These are phyloP conservation scores for Hermodice carunculata DNA, from an alignment of 2,888 invertebrate genomes.

Conservation along the genomic window DNA sequence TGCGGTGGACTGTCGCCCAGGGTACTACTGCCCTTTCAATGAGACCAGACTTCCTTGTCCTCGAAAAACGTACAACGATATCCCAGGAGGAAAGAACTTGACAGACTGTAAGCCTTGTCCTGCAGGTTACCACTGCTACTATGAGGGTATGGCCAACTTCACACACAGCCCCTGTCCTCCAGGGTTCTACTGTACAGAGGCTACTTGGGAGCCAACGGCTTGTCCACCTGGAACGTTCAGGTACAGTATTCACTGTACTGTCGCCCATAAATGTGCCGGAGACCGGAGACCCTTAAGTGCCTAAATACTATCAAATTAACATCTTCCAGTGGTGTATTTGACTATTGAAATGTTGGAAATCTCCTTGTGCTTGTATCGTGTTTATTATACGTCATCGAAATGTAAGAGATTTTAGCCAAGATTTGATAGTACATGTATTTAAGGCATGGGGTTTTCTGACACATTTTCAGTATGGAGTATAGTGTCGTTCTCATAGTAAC, in stretches of 20 bases:
- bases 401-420: too few relatives aligned
- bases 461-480: too few relatives aligned
- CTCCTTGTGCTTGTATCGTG: too few relatives aligned
- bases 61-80: constrained; percentile 52
- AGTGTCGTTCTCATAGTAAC: too few relatives aligned
- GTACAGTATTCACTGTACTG: too few relatives aligned
- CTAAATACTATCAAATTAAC: too few relatives aligned
- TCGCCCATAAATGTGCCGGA: too few relatives aligned
- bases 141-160: constrained; percentile 54
- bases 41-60: constrained; percentile 46
- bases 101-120: constrained; percentile 61
- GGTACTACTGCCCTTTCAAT: constrained; percentile 58
- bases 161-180: constrained; percentile 58
- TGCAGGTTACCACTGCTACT: constrained; percentile 60
- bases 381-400: too few relatives aligned
- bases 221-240: constrained; percentile 66
- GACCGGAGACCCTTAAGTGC: too few relatives aligned
- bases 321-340: background rate
- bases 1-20: constrained; percentile 59
- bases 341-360: too few relatives aligned
- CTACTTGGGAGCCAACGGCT: constrained; percentile 49
- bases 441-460: too few relatives aligned
- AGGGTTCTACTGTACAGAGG: constrained; percentile 62
- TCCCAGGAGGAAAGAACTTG: constrained; percentile 33
- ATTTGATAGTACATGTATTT: too few relatives aligned